Percentiles rank a stretch among this genome's conserved stretches.
These are phyloP conservation scores for Poeciliopsis turrubarensis DNA, from an alignment of 2,113 vertebrate genomes.

Conservation along the genomic window DNA sequence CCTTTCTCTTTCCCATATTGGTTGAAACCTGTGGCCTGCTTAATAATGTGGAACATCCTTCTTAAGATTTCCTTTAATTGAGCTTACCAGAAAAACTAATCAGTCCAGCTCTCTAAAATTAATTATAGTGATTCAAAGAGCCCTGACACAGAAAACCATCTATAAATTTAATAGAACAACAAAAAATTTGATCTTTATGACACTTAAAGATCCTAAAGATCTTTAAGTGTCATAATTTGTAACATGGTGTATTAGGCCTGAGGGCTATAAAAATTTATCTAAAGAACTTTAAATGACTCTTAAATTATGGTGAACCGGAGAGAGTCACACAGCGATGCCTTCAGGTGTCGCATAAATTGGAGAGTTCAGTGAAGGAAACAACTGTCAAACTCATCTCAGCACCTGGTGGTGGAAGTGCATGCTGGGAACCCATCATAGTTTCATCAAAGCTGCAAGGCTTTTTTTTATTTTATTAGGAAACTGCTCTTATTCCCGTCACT, in stretches of 20 bases:
- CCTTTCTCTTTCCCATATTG: too few relatives aligned
- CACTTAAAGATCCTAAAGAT: too few relatives aligned
- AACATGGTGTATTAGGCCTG: not conserved
- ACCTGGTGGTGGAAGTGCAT: conserved; percentile 30
- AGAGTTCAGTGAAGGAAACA: conserved; percentile 13
- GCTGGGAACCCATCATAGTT: conserved; percentile 9
- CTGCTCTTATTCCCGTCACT: conserved; percentile 49
- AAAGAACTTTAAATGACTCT: not conserved
- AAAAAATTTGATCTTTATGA: too few relatives aligned
- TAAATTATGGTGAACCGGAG: not conserved
- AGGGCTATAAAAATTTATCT: not conserved
- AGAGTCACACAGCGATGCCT: conserved; percentile 1
- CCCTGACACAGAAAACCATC: too few relatives aligned
- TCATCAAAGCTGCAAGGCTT: conserved; percentile 34
- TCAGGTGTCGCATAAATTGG: not conserved
- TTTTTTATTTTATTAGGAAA: conserved; percentile 6
- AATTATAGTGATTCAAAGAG: too few relatives aligned
- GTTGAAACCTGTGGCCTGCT: too few relatives aligned
- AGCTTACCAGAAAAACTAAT: too few relatives aligned
- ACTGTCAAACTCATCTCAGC: conserved; percentile 7
- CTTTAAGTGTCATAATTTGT: too few relatives aligned
- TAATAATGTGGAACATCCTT: too few relatives aligned
- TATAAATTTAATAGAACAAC: too few relatives aligned
- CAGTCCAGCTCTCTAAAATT: too few relatives aligned
- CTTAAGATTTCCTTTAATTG: too few relatives aligned